Conservation (phyloP, 2,797 vertebrate genomes). For the Rhynchotus rufescens region DNA sequence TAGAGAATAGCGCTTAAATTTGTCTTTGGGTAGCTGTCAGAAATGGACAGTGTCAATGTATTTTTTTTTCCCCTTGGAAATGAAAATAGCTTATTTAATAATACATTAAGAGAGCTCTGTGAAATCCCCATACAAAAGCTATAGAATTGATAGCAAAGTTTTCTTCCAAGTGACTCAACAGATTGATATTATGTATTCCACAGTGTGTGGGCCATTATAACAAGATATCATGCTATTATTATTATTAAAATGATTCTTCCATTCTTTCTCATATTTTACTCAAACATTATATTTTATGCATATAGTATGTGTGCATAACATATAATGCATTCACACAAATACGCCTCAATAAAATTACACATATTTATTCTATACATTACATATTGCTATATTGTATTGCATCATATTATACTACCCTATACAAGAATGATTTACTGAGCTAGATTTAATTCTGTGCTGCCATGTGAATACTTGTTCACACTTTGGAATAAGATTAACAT, state of each 20-base stretch:
- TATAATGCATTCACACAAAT: background rate
- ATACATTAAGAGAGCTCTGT: constrained; percentile 43
- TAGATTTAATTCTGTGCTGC: background rate
- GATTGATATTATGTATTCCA: background rate
- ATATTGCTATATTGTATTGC: background rate
- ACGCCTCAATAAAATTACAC: background rate
- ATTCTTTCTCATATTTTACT: background rate
- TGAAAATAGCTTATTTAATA: constrained; percentile 44
- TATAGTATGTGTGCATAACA: background rate
- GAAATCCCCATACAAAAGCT: constrained; percentile 20
- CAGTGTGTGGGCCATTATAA: background rate
- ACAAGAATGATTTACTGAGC: background rate
- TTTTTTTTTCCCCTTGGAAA: constrained; percentile 39
- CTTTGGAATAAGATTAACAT: background rate
- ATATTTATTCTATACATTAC: background rate
- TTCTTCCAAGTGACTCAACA: constrained; percentile 21
- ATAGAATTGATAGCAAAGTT: background rate
- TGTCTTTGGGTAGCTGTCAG: constrained; percentile 11
- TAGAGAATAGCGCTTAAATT: background rate
- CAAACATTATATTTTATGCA: background rate
- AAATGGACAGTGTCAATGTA: constrained; percentile 4
- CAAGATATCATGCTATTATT: background rate
- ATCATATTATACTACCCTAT: background rate
- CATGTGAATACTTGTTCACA: background rate
- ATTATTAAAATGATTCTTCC: background rate